Conservation (phyloP, 2,797 vertebrate genomes). For the Otus scops region DNA sequence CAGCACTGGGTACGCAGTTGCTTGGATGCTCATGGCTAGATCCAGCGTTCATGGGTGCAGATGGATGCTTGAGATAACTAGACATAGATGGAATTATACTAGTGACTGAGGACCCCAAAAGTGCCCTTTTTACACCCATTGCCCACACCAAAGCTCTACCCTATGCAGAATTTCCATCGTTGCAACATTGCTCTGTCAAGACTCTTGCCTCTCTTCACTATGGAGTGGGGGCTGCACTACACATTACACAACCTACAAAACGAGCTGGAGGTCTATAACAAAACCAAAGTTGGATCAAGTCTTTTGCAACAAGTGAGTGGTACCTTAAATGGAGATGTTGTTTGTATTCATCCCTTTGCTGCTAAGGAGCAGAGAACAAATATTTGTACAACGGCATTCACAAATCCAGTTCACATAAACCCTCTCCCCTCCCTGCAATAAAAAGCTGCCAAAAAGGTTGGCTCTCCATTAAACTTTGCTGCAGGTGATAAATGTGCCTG, state of each 20-base stretch:
- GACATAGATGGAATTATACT: neutral
- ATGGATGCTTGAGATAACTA: neutral
- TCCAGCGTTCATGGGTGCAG: fast-evolving
- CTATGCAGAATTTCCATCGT: neutral
- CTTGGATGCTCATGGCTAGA: neutral
- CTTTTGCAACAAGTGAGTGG: neutral
- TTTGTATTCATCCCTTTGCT: conserved; percentile 25
- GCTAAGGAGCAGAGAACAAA: conserved; percentile 47
- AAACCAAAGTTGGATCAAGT: neutral
- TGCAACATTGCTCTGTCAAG: neutral
- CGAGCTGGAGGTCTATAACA: neutral
- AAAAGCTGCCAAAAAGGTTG: neutral
- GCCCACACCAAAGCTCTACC: neutral
- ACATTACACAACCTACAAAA: neutral
- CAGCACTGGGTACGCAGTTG: neutral
- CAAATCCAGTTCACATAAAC: neutral
- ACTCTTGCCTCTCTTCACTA: neutral
- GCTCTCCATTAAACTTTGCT: neutral
- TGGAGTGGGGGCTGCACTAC: neutral
- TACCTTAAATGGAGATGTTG: conserved; percentile 23
- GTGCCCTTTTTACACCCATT: neutral
- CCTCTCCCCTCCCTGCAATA: neutral
- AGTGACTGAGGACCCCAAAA: neutral
- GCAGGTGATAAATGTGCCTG: neutral
- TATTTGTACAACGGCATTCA: conserved; percentile 20